These are phyloP conservation scores for Petrophora chlorosata DNA, from an alignment of 2,888 invertebrate species.

Conservation along the genomic window DNA sequence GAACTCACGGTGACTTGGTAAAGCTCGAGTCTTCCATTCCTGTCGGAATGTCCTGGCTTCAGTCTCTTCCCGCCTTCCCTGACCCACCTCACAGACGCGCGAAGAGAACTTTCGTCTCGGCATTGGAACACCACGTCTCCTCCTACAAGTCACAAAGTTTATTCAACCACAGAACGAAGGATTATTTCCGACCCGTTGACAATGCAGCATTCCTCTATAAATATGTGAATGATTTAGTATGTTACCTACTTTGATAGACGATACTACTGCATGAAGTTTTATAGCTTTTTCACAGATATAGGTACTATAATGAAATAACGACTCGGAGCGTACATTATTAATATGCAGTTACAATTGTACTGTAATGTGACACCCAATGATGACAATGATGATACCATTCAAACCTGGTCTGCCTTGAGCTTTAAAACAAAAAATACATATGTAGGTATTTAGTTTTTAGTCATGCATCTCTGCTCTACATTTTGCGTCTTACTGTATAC, in stretches of 20 bases:
- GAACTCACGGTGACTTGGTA: slow-evolving; percentile 88
- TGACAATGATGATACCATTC: too few relatives aligned
- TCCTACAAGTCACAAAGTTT: slow-evolving; percentile 79
- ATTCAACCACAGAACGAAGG: slow-evolving; percentile 9
- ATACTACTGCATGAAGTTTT: too few relatives aligned
- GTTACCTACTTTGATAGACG: not conserved
- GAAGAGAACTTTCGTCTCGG: slow-evolving; percentile 92
- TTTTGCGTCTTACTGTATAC: too few relatives aligned
- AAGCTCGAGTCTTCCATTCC: slow-evolving; percentile 93
- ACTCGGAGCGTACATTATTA: too few relatives aligned
- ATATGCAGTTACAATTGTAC: too few relatives aligned
- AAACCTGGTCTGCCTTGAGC: too few relatives aligned
- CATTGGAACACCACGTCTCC: slow-evolving; percentile 97
- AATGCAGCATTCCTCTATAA: slow-evolving; percentile 28
- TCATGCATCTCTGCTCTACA: too few relatives aligned
- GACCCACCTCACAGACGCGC: slow-evolving; percentile 90
- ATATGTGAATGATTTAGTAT: slow-evolving; percentile 1
- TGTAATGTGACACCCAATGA: too few relatives aligned
- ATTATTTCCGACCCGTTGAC: slow-evolving; percentile 7
- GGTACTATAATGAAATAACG: too few relatives aligned
- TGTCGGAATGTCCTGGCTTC: slow-evolving; percentile 89
- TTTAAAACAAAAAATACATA: too few relatives aligned
- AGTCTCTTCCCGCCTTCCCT: slow-evolving; percentile 88
- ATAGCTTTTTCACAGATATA: too few relatives aligned
- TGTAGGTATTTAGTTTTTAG: too few relatives aligned